These are phyloP conservation scores for Octonoba sinensis DNA, from an alignment of 2,888 invertebrate genomes.

Conservation along the genomic window DNA sequence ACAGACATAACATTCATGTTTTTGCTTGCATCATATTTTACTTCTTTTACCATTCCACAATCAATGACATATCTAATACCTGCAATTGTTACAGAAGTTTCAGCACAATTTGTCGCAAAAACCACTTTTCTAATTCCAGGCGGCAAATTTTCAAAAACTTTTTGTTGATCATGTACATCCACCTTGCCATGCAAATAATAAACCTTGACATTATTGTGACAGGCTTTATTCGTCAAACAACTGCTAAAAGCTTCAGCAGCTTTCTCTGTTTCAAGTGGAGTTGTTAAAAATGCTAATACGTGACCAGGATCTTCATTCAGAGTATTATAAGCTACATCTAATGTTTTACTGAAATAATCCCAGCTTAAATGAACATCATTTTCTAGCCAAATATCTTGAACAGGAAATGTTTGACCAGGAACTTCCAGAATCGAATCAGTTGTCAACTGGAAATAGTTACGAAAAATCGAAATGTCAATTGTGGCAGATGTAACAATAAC, in stretches of 20 bases:
- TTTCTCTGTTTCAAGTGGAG: slow-evolving; percentile 69
- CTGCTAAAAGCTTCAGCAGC: slow-evolving; percentile 62
- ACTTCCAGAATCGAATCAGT: slow-evolving; percentile 69
- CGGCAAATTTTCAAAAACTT: slow-evolving; percentile 67
- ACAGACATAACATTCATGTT: slow-evolving; percentile 69
- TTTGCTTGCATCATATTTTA: slow-evolving; percentile 69
- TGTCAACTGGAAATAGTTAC: slow-evolving; percentile 68
- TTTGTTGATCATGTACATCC: slow-evolving; percentile 69
- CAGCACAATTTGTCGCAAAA: slow-evolving; percentile 72
- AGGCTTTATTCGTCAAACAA: slow-evolving; percentile 37
- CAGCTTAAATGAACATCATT: slow-evolving; percentile 65
- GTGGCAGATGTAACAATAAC: slow-evolving; percentile 72
- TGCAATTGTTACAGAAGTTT: slow-evolving; percentile 72
- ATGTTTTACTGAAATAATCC: slow-evolving; percentile 67
- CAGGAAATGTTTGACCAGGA: slow-evolving; percentile 70
- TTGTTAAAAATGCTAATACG: slow-evolving; percentile 66
- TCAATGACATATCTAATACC: slow-evolving; percentile 72
- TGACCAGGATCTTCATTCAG: slow-evolving; percentile 69
- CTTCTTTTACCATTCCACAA: slow-evolving; percentile 71
- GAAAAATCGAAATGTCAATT: slow-evolving; percentile 70
- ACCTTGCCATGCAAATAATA: slow-evolving; percentile 67
- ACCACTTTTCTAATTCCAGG: slow-evolving; percentile 69
- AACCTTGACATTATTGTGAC: slow-evolving; percentile 20
- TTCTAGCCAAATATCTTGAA: slow-evolving; percentile 69
- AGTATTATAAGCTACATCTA: slow-evolving; percentile 68